phyloP scores from a whole-genome alignment of 2,113 vertebrate genomes.

The Hydrochoerus hydrochaeris region DNA sequence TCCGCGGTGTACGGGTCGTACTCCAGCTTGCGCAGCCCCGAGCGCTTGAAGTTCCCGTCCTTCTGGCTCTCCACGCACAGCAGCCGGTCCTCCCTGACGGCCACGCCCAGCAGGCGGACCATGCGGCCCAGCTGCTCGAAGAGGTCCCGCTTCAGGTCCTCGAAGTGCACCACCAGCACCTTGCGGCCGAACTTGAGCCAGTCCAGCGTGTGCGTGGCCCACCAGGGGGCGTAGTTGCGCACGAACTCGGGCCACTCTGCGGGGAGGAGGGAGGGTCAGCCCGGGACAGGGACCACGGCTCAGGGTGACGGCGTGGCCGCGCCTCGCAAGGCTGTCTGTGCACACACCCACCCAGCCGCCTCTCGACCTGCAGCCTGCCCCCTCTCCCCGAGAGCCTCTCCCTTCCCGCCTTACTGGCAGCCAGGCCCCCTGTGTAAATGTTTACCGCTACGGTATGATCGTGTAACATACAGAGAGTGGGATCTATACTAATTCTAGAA shows the following conservation, averaged over 20 bases:
- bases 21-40: conserved; percentile 94
- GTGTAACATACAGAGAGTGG: background rate
- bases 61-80: conserved; percentile 98
- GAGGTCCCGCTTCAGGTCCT: conserved; percentile 94
- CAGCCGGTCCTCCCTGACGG: conserved; percentile 93
- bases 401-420: background rate
- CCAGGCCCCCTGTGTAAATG: background rate
- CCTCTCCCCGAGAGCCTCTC: background rate
- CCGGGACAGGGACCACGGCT: background rate
- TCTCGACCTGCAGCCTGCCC: background rate
- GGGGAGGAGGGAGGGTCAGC: background rate
- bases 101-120: conserved; percentile 91
- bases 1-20: conserved; percentile 95
- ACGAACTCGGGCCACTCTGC: conserved; percentile 99
- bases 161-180: conserved; percentile 97
- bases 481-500: background rate
- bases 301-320: too few relatives aligned
- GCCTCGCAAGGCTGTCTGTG: background rate
- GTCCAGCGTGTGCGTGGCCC: conserved; percentile 97
- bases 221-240: conserved; percentile 97
- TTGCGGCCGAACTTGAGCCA: conserved; percentile 94
- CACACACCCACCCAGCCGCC: background rate
- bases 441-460: background rate
- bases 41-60: conserved; percentile 98
- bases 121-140: conserved; percentile 93